phyloP scores from a whole-genome alignment of 2,797 vertebrate genomes.

The Danio tinwini region DNA sequence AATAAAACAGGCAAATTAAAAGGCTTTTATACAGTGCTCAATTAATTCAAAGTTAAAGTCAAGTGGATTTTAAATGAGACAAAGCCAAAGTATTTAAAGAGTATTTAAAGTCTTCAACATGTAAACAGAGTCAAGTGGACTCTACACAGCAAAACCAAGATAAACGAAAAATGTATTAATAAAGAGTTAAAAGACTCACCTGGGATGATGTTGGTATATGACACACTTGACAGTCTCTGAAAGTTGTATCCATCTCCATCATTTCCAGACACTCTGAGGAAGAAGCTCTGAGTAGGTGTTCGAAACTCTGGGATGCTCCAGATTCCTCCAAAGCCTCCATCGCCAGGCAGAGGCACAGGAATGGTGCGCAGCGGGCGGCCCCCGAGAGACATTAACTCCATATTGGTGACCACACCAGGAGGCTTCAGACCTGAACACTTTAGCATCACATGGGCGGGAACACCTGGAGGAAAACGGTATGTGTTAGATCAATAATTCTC shows the following conservation, averaged over 20 bases:
- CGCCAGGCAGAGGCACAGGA: conserved; percentile 73
- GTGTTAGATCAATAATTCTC: neutral
- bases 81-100: too few relatives aligned
- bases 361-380: conserved; percentile 82
- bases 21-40: too few relatives aligned
- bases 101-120: too few relatives aligned
- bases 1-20: neutral
- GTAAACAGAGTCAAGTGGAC: neutral
- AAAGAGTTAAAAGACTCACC: conserved; percentile 69
- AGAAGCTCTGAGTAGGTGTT: conserved; percentile 87
- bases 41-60: too few relatives aligned
- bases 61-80: too few relatives aligned
- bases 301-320: conserved; percentile 86
- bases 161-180: neutral
- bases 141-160: too few relatives aligned
- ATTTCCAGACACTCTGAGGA: conserved; percentile 87
- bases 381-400: conserved; percentile 87
- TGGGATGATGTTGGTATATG: conserved; percentile 88
- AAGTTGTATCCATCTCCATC: conserved; percentile 85
- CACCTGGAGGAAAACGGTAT: conserved; percentile 72
- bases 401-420: conserved; percentile 80
- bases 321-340: conserved; percentile 78
- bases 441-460: conserved; percentile 86
- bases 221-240: conserved; percentile 90
- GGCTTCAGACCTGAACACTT: conserved; percentile 86